phyloP scores from a whole-genome alignment of 2,113 vertebrate genomes.

The Neogobius melanostomus region DNA sequence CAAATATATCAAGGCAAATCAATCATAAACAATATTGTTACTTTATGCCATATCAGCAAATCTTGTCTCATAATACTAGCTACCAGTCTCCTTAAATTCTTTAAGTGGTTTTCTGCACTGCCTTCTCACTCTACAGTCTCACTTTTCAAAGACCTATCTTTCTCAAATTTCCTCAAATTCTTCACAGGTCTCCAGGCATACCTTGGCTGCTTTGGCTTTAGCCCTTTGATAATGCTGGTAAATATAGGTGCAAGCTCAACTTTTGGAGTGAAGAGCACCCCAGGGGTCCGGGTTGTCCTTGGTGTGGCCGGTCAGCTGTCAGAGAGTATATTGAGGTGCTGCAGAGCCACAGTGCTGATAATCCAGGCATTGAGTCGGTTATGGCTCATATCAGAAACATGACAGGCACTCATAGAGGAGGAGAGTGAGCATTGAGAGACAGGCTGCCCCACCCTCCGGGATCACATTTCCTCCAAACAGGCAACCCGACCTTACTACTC shows the following conservation, averaged over 20 bases:
- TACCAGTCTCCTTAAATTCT: constrained; percentile 42
- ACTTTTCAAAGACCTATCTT: constrained; percentile 28
- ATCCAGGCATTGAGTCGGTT: constrained; percentile 35
- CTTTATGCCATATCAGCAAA: constrained; percentile 19
- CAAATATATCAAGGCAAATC: background rate
- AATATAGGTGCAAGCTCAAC: constrained; percentile 33
- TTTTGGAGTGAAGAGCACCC: constrained; percentile 5
- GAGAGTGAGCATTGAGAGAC: constrained; percentile 52
- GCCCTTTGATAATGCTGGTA: constrained; percentile 17
- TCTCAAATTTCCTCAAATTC: constrained; percentile 44
- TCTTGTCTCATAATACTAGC: constrained; percentile 42
- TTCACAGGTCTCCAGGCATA: constrained; percentile 37
- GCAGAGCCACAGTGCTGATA: constrained; percentile 37
- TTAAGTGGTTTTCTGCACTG: constrained; percentile 39
- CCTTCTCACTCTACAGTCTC: constrained; percentile 28
- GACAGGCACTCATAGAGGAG: constrained; percentile 60
- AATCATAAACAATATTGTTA: constrained; percentile 12
- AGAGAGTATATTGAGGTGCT: constrained; percentile 27
- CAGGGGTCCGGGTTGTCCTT: constrained; percentile 20
- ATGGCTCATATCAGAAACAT: constrained; percentile 46
- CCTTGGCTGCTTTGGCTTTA: constrained; percentile 13
- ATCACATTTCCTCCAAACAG: constrained; percentile 65
- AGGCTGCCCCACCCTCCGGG: constrained; percentile 60
- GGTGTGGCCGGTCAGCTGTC: constrained; percentile 30
- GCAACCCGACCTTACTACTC: constrained; percentile 54